Percentiles rank a stretch among this genome's conserved stretches.
These are phyloP conservation scores for Sceloporus tristichus DNA, from an alignment of 2,113 vertebrate species.

Conservation along the genomic window DNA sequence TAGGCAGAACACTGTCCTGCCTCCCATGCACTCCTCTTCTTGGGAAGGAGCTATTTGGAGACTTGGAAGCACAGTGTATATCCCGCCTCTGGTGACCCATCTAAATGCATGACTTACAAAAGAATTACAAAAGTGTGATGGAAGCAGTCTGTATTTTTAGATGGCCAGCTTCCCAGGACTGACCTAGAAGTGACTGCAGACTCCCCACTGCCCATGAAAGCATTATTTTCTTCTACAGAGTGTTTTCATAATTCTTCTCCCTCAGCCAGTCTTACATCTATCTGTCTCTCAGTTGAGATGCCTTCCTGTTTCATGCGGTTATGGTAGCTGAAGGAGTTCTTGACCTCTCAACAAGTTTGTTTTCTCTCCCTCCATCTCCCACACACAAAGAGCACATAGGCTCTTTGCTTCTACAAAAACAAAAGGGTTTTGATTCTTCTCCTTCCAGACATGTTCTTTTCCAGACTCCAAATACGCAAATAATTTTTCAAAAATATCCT, in stretches of 20 bases:
- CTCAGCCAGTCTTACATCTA: background rate
- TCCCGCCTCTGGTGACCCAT: background rate
- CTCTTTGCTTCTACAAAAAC: background rate
- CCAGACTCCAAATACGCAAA: background rate
- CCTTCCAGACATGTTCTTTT: background rate
- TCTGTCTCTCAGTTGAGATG: background rate
- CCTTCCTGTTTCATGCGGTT: background rate
- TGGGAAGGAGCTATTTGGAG: background rate
- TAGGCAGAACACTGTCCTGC: background rate
- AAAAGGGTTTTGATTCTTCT: background rate
- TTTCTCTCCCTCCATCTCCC: background rate
- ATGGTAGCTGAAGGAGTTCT: background rate
- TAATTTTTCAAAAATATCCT: background rate
- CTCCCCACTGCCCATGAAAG: too few species aligned
- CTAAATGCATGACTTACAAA: background rate
- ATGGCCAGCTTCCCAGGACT: background rate
- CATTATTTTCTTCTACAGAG: too few species aligned
- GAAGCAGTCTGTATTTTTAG: too few species aligned
- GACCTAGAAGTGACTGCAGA: background rate
- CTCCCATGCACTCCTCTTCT: background rate
- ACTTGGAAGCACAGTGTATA: background rate
- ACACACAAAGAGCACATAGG: background rate
- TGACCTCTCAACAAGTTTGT: background rate
- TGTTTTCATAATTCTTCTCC: too few species aligned
- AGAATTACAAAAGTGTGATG: background rate